Evolutionary conservation across 2,113 vertebrate species (phyloP).

Genomic region (Austrofundulus limnaeus): DNA sequence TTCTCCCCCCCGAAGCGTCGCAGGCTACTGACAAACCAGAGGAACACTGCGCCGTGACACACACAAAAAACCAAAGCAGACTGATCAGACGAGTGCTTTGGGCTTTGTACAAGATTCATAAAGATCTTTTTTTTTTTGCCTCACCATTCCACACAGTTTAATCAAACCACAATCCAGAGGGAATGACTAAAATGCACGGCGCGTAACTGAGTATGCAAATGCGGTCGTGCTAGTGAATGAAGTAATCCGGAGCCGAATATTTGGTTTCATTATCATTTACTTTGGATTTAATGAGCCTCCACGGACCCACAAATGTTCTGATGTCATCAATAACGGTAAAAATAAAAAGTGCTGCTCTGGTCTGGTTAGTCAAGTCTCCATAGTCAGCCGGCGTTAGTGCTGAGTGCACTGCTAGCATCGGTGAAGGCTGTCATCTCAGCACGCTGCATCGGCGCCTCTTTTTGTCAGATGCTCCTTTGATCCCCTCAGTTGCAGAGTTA

Average conservation of each 20-base stretch:
- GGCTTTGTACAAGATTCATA: constrained; percentile 31
- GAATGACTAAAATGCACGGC: constrained; percentile 38
- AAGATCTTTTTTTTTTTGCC: constrained; percentile 44
- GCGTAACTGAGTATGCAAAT: constrained; percentile 51
- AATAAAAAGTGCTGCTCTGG: constrained; percentile 56
- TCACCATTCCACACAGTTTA: constrained; percentile 45
- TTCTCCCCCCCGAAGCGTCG: constrained; percentile 23
- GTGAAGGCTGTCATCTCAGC: constrained; percentile 68
- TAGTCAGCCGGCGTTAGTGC: constrained; percentile 62
- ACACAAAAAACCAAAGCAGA: constrained; percentile 19
- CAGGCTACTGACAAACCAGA: constrained; percentile 15
- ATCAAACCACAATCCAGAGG: constrained; percentile 43
- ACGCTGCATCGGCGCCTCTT: constrained; percentile 61
- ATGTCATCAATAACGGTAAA: constrained; percentile 69
- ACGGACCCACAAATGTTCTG: constrained; percentile 36
- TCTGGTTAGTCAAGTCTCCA: constrained; percentile 62
- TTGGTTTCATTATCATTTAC: constrained; percentile 55
- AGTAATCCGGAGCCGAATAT: constrained; percentile 44
- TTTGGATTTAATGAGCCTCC: constrained; percentile 64
- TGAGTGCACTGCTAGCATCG: constrained; percentile 58
- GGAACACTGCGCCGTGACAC: neutral
- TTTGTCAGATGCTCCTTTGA: constrained; percentile 72
- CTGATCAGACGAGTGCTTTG: constrained; percentile 44
- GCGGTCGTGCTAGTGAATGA: constrained; percentile 26
- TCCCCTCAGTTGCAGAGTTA: constrained; percentile 55